Evolutionary conservation across 2,888 invertebrate species (phyloP).

Genomic region (Andrena dorsata): DNA sequence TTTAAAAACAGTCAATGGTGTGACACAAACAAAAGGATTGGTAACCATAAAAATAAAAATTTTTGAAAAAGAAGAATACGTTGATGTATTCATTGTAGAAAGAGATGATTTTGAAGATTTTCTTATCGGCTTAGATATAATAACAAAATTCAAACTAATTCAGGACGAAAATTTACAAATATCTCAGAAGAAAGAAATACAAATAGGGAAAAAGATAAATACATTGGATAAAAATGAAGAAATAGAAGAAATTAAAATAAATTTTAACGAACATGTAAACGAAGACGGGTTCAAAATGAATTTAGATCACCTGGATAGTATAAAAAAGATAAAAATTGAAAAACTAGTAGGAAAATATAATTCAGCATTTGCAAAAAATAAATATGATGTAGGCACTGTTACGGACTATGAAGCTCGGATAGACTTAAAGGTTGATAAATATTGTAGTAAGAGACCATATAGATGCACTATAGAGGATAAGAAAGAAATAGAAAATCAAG

Average conservation of each 20-base stretch:
- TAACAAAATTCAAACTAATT: neutral
- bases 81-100: neutral
- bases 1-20: conserved; percentile 3
- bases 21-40: no score
- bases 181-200: conserved; percentile 1
- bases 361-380: conserved; percentile 50
- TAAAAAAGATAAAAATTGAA: conserved; percentile 1
- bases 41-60: neutral
- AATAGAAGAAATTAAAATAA: neutral
- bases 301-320: conserved; percentile 1
- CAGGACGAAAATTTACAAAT: conserved; percentile 4
- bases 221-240: neutral
- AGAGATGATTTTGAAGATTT: conserved; percentile 13
- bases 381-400: conserved; percentile 34
- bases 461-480: neutral
- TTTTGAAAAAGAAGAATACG: conserved; percentile 1
- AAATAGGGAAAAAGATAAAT: neutral
- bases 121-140: conserved; percentile 7
- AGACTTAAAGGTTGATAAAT: no score
- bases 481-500: neutral
- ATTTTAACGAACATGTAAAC: conserved; percentile 21
- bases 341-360: conserved; percentile 51
- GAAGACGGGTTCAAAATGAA: conserved; percentile 2
- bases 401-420: no score
- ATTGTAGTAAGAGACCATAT: conserved; percentile 1